Evolutionary conservation across 2,888 invertebrate species (phyloP), one percentile per base, ranked within the genome.

Genomic region (Rhagonycha lutea): DNA sequence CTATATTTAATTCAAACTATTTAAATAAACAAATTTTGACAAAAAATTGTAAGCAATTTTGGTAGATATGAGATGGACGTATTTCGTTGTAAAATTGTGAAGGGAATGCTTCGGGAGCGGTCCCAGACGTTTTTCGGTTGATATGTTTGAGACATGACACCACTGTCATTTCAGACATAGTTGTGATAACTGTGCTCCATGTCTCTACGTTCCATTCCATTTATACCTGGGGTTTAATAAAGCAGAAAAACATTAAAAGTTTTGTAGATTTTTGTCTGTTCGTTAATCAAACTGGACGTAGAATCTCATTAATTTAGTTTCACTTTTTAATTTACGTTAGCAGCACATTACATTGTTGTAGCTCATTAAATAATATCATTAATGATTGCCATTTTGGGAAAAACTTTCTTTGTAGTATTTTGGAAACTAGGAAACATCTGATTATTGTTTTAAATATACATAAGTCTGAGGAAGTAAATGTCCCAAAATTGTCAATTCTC

Each of bases 81-180:
- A 24, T 61, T 70, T 70, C 14, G 28, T 28, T 28, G 26, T 70
- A 11, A 70, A 70, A 61, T 70, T 70, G 23, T 47, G 23, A 14
- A 65, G 63, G 26, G 63, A 65, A 65, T 67, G 47, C 67, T 47
- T 62, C 69, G 32, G 69, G 73, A 73, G 69, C 69, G 73, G 73
- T 73, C 61, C 73, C 79, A 82, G 82, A 82, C 82, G 80, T 79
- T 78, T 79, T 79, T 83, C 79, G 79, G 78, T 78, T 74, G 74
- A 76, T 65, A 73, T 77, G 76, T 79, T 78, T 79, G 74, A 81
- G 82, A 83, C 84, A 83, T 83, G 84, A 83, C 84, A 82, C 83
- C 81, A 81, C 78, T 84, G 84, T 84, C 84, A 83, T 78, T 78
- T 76, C 71, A 72, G 74, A 79, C 79, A 76, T 62, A 78, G 77